These are phyloP conservation scores for Dryomyza anilis DNA, from an alignment of 2,888 invertebrate genomes.

Conservation along the genomic window DNA sequence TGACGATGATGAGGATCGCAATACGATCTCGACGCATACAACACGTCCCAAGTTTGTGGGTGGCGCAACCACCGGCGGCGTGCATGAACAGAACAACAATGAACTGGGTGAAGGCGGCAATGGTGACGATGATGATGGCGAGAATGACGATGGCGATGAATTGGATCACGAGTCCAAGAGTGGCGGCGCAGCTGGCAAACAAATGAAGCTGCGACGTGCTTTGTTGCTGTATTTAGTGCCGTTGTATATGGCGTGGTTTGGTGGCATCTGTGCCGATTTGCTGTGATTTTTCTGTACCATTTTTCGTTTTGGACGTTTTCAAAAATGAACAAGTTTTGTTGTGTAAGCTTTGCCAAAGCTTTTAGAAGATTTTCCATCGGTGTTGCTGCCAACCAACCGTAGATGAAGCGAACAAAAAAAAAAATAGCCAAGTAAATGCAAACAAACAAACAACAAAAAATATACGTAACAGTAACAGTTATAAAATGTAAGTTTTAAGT, in stretches of 20 bases:
- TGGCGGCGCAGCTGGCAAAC: constrained; percentile 37
- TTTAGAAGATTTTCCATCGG: too few species aligned
- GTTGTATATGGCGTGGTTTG: constrained; percentile 84
- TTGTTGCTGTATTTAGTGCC: constrained; percentile 79
- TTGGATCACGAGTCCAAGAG: constrained; percentile 37
- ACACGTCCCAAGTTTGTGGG: constrained; percentile 45
- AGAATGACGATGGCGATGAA: constrained; percentile 44
- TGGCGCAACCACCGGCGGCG: constrained; percentile 38
- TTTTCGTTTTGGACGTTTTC: too few species aligned
- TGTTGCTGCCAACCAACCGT: too few species aligned
- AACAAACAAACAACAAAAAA: constrained; percentile 9
- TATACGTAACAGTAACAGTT: constrained; percentile 28
- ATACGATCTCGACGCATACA: constrained; percentile 44
- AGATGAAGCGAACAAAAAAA: too few species aligned
- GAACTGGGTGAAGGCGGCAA: constrained; percentile 42
- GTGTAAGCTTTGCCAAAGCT: too few species aligned
- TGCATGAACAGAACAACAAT: constrained; percentile 29
- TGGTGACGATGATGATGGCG: constrained; percentile 44
- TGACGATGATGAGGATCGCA: constrained; percentile 45
- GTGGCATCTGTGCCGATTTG: constrained; percentile 79
- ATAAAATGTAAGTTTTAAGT: constrained; percentile 22
- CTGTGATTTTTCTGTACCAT: constrained; percentile 67
- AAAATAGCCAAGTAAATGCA: too few species aligned
- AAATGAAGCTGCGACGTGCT: constrained; percentile 52
- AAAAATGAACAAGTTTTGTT: too few species aligned